Conservation (phyloP, 2,888 invertebrate species). For the Stenurella melanura region DNA sequence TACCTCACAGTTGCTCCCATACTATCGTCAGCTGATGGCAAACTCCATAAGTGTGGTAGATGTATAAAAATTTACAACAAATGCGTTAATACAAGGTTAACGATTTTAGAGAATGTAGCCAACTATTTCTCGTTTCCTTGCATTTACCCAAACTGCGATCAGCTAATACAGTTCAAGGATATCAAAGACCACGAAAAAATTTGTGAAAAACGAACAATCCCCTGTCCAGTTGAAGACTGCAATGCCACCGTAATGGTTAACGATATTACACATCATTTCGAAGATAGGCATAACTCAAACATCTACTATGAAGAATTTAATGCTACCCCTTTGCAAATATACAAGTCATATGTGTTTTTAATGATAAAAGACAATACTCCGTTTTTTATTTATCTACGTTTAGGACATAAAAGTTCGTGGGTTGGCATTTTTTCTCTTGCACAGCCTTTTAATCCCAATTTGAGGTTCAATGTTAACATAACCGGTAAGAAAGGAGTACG, state of each 20-base stretch:
- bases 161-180: not conserved
- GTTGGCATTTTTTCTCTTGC: not conserved
- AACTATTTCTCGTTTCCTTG: not conserved
- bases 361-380: not conserved
- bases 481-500: not conserved
- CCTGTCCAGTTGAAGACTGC: not conserved
- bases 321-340: not conserved
- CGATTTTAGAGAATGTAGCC: not conserved
- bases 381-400: not conserved
- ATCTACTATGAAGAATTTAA: not conserved
- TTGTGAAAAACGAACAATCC: not conserved
- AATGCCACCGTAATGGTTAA: not conserved
- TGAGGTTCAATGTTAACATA: not conserved
- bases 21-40: not conserved
- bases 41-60: not conserved
- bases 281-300: not conserved
- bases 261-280: not conserved
- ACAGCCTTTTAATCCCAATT: not conserved
- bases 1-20: not conserved
- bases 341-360: not conserved
- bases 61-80: not conserved
- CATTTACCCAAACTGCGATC: not conserved
- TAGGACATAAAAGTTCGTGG: not conserved
- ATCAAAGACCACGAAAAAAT: not conserved
- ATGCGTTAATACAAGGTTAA: not conserved